phyloP scores from a whole-genome alignment of 2,797 vertebrate genomes.

The Distichodus sexfasciatus region DNA sequence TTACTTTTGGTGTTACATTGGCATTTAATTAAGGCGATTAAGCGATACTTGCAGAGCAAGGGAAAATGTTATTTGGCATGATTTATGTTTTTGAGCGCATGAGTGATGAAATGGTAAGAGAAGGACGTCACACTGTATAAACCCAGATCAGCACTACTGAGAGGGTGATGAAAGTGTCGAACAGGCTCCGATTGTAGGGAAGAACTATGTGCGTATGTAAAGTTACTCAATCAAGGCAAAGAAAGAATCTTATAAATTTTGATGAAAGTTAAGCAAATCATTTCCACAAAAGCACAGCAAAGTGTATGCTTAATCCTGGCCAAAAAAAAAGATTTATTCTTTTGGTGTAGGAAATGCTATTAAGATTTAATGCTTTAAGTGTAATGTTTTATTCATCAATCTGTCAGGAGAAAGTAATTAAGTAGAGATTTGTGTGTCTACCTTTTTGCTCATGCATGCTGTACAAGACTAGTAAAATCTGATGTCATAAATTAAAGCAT shows the following conservation, averaged over 20 bases:
- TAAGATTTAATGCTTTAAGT: slow-evolving; percentile 17
- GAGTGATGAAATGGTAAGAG: slow-evolving; percentile 44
- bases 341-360: slow-evolving; percentile 10
- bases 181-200: slow-evolving; percentile 19
- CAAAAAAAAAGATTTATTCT: slow-evolving; percentile 16
- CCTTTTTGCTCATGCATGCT: not conserved
- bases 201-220: slow-evolving; percentile 1
- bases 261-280: not conserved
- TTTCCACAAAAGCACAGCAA: slow-evolving; percentile 1
- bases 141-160: slow-evolving; percentile 40
- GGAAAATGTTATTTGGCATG: slow-evolving; percentile 32
- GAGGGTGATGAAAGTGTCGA: slow-evolving; percentile 44
- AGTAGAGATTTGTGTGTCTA: not conserved
- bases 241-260: slow-evolving; percentile 19
- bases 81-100: slow-evolving; percentile 40
- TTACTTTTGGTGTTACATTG: slow-evolving; percentile 49
- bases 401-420: slow-evolving; percentile 38
- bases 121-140: slow-evolving; percentile 40
- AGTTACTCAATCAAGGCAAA: slow-evolving; percentile 18
- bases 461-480: slow-evolving; percentile 9
- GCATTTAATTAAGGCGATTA: slow-evolving; percentile 53
- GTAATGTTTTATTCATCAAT: slow-evolving; percentile 23
- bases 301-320: slow-evolving; percentile 19
- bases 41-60: slow-evolving; percentile 39
- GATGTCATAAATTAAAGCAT: slow-evolving; percentile 19